Base-by-base conservation (phyloP, 2,113 vertebrate species). In the Psammodynastes pulverulentus region DNA sequence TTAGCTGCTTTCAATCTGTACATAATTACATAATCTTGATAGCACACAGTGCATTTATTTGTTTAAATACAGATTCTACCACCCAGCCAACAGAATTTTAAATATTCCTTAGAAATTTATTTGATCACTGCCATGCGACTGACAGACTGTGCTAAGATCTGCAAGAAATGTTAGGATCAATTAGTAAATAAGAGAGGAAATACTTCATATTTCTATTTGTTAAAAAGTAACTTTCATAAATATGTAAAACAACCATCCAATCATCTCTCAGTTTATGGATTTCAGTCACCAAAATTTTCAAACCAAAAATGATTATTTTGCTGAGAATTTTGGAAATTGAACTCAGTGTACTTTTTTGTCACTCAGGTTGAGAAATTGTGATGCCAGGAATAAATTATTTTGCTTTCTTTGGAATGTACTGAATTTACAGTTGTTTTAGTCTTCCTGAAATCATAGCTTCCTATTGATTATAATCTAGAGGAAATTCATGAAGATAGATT, bases 21-120 rank as follows among this genome's bases (percentile, higher is more conserved):
- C 53, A 34, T 91, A 86, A 86, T 87, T 67, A 87, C 51, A 87
- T 91, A 67, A 67, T 91, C 21, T 72, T 67, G 56, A 87, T n/a
- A 67, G 46, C 56, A 43, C 46, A 43, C 23, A 86, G 15, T 29
- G 26, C 19, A 34, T 58, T 86, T 21, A 46, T n/a, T 56, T 19
- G n/a, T 58, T 58, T 48, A 58, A 91, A 62, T 56, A 58, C n/a
- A 24, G 12, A 62, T 12, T 62, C 53, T 3, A n/a, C 52, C 29
- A 85, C 5, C 84, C 34, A 62, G 17, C 53, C 5, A 58, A 49
- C 45, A 91, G 29, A 86, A 17, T 58, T 6, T 58, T 29, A 87
- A 62, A 17, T 62, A 62, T 91, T 91, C 84, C 84, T 62, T 86
- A 56, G 17, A 51, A 87, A 87, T n/a, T 72, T 26, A 87, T 3